Evolutionary conservation across 2,113 vertebrate genomes (phyloP).

Genomic region (Sylvilagus bachmani): DNA sequence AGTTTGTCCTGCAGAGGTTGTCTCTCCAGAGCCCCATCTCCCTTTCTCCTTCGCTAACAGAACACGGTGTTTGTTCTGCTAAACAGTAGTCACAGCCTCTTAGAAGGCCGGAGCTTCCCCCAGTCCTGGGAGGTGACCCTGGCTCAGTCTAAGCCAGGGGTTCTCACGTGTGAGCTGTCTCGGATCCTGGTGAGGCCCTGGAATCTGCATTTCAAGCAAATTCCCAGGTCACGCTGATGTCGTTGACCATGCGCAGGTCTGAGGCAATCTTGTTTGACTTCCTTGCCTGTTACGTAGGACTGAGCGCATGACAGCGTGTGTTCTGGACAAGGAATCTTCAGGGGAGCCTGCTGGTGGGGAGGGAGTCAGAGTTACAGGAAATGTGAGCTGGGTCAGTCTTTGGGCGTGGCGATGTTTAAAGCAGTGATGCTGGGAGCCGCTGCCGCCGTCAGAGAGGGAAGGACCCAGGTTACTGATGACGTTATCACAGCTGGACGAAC

Average conservation of each 20-base stretch:
- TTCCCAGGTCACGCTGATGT: not conserved
- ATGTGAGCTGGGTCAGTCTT: not conserved
- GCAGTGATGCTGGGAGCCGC: not conserved
- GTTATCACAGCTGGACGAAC: not conserved
- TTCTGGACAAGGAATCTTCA: not conserved
- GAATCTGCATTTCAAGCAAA: not conserved
- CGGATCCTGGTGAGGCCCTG: not conserved
- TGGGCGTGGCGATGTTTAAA: too few relatives aligned
- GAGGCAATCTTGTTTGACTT: not conserved
- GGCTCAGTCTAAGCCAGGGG: not conserved
- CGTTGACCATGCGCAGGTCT: not conserved
- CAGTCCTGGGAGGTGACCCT: not conserved
- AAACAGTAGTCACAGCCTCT: not conserved
- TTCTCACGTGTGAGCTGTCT: not conserved
- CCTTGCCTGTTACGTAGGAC: not conserved
- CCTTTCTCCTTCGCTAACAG: too few relatives aligned
- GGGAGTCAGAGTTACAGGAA: not conserved
- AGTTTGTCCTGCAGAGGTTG: too few relatives aligned
- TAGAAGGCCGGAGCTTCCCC: not conserved
- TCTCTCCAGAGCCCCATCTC: too few relatives aligned
- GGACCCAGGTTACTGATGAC: not conserved
- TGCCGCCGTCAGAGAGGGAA: too few relatives aligned
- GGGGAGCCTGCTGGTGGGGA: too few relatives aligned
- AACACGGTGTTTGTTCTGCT: not conserved
- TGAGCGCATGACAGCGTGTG: rapidly evolving